These are phyloP conservation scores for Anser brachyrhynchus DNA, from an alignment of 2,113 vertebrate genomes.

Conservation along the genomic window DNA sequence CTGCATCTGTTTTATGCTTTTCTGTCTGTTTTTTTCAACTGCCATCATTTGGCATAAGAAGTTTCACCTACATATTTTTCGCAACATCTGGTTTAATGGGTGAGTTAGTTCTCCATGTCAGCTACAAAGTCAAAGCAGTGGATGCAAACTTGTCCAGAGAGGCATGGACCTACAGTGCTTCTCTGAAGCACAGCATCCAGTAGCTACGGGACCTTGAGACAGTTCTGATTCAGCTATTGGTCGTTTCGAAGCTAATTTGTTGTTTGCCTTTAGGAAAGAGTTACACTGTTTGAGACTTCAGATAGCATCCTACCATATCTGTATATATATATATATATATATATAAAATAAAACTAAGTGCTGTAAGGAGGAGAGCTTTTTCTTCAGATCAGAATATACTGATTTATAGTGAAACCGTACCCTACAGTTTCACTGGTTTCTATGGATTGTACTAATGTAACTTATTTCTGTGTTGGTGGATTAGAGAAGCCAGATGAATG, in stretches of 20 bases:
- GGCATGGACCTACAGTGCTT: background rate
- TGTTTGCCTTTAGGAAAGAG: background rate
- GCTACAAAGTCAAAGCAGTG: background rate
- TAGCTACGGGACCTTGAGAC: background rate
- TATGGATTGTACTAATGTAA: background rate
- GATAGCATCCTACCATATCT: background rate
- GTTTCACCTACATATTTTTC: background rate
- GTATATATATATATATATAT: rapidly evolving
- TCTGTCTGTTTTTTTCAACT: background rate
- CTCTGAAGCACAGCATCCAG: background rate
- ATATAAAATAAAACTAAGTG: background rate
- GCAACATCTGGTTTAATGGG: constrained; percentile 14
- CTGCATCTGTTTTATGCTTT: constrained; percentile 6
- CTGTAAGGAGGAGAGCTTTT: background rate
- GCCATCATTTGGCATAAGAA: background rate
- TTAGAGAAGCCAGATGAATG: background rate
- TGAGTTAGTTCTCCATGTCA: constrained; percentile 6
- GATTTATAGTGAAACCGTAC: background rate
- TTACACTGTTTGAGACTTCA: background rate
- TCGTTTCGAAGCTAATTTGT: background rate
- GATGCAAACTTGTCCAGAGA: background rate
- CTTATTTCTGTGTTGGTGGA: background rate
- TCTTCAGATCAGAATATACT: background rate
- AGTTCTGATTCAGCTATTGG: background rate
- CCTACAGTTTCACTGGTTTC: background rate